A percentile compares a stretch with the other conserved stretches of the same genome.
Evolutionary conservation across 37 sponge, comb jelly and placozoan species (phyloP).

Genomic region (Amphimedon queenslandica): DNA sequence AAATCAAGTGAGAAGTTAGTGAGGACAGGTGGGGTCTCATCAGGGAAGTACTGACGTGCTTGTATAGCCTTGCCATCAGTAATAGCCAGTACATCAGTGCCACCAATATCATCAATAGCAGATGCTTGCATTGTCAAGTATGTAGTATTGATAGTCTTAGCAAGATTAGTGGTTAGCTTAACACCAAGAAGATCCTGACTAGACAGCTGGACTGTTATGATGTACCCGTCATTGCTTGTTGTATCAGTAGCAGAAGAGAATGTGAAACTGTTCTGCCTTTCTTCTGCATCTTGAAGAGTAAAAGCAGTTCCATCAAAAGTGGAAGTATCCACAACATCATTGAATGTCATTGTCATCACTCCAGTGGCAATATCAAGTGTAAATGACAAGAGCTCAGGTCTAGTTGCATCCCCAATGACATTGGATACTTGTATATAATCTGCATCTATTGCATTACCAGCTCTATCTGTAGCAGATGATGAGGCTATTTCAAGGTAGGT

Average conservation of each 20-base stretch:
- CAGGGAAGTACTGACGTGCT: slow-evolving; percentile 58
- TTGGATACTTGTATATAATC: slow-evolving; percentile 22
- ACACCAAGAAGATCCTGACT: slow-evolving; percentile 70
- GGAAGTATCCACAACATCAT: slow-evolving; percentile 72
- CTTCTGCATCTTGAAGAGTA: slow-evolving; percentile 60
- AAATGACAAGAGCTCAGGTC: slow-evolving; percentile 63
- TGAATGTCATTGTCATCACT: slow-evolving; percentile 68
- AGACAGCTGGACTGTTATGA: slow-evolving; percentile 56
- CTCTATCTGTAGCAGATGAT: slow-evolving; percentile 37
- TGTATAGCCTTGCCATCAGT: slow-evolving; percentile 85
- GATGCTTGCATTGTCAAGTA: slow-evolving; percentile 85
- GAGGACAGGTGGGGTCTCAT: slow-evolving; percentile 57
- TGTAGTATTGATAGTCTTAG: slow-evolving; percentile 52
- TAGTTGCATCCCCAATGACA: slow-evolving; percentile 61
- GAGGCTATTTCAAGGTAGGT: slow-evolving; percentile 42
- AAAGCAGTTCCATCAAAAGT: slow-evolving; percentile 76
- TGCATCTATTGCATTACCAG: slow-evolving; percentile 18
- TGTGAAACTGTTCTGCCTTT: slow-evolving; percentile 9
- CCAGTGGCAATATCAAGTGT: slow-evolving; percentile 75
- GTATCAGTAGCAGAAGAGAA: slow-evolving; percentile 33
- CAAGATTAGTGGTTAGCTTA: slow-evolving; percentile 60
- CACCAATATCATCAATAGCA: slow-evolving; percentile 89
- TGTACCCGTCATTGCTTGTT: slow-evolving; percentile 53
- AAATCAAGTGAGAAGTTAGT: slow-evolving; percentile 44
- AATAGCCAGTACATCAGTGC: slow-evolving; percentile 81